Base-by-base conservation (phyloP, 2,113 vertebrate species). In the Lepus europaeus region DNA sequence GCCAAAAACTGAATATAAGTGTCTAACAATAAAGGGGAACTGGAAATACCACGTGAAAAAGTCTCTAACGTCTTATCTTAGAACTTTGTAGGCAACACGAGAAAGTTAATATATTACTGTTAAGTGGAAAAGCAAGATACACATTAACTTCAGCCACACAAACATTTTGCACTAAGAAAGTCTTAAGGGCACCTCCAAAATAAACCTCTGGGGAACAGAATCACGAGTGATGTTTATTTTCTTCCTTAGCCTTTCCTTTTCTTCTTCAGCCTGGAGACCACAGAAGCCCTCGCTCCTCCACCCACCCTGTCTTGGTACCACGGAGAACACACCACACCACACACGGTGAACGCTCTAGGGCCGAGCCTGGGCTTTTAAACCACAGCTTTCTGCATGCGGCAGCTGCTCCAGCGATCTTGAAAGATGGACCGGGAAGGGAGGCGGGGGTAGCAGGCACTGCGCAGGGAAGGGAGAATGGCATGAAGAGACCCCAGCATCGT, bases 51-150 rank as follows among this genome's bases (percentile, higher is more conserved):
- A 49, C n/a, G 76, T 27, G 31, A 91, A 82, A 76, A 64, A 29
- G 16, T 68, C 45, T 59, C 22, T 79, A 66, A 78, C 89, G 77
- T 90, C 73, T 95, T 82, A 31, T 63, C 53, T 81, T 22, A 73
- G 89, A 80, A 90, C 78, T 87, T 53, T 89, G 12, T 25, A 45
- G 72, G 31, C 53, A 87, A 25, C 7, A 51, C 69, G 33, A 76
- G 93, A 85, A 87, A 33, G 45, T 73, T 23, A 56, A 68, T 51
- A 77, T 39, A 7, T 87, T 39, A 66, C n/a, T 68, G 61, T 22
- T 53, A 53, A 59, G 3, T 51, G 31, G 69, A 79, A 93, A 87
- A 81, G 10, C 45, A 95, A 93, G n/a, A 93, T 33, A 83, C 9
- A 61, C 4, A 82, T 64, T 82, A 66, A 95, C 51, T 59, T 81